Base-by-base conservation (phyloP, 1,140 invertebrate species). In the Cyclina sinensis region DNA sequence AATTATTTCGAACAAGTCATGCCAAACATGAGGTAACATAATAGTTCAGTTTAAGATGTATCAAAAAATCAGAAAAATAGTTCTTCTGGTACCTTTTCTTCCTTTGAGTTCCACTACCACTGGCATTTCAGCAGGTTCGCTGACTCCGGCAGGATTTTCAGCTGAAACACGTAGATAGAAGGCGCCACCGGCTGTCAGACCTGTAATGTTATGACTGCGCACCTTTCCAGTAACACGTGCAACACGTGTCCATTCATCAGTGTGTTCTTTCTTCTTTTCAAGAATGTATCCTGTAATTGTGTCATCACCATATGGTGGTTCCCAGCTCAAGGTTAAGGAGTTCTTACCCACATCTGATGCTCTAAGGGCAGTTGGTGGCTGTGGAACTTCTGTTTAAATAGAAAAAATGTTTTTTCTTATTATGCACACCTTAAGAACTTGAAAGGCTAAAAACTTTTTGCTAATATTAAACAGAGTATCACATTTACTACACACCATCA, bases 101-200 rank as follows among this genome's bases (percentile, higher is more conserved):
- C 92, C 91, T 84, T 93, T 93, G 1, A 94, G 90, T 70, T 94
- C 89, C 5, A 94, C 93, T 68, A 93, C 92, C 30, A 89, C 80
- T 57, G 89, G 91, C n/a, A 94, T 86, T 81, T 94, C 93, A 70
- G 91, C 87, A 14, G 99, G 99, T 95, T 99, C 98, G 89, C 99
- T 98, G 82, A 97, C 97, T 35, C 99, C 99, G 39, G 98, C 99
- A 94, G 99, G 99, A 95, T 99, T 99, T 0, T 99, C 97, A 27
- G 99, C 99, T 95, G 98, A 98, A 0, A 99, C 97, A 83, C 99
- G 97, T 96, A 99, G 99, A 65, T 89, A 88, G 86, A 92, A 92
- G 2, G 92, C 86, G 11, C 88, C 87, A 51, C 92, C 93, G 59
- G 93, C 91, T 80, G 91, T 91, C 35, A 96, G 89, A 80, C 92